Percentiles rank a stretch among this genome's conserved stretches.
Conservation (phyloP, 2,797 vertebrate genomes). For the Ispidina picta region DNA sequence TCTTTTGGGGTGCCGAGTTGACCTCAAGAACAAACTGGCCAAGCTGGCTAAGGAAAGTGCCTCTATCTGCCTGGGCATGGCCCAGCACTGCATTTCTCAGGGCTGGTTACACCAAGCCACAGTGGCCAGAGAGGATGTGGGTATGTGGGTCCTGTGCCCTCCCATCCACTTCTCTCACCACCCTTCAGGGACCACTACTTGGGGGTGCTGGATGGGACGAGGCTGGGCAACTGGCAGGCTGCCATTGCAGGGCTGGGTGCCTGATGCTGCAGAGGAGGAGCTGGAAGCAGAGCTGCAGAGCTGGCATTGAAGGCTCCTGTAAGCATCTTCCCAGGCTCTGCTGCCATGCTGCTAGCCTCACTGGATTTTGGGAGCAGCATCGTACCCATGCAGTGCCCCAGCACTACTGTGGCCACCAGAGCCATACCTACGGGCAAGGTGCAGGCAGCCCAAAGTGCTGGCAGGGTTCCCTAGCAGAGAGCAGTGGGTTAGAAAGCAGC, state of each 20-base stretch:
- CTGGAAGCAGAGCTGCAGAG: not conserved
- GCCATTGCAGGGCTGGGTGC: not conserved
- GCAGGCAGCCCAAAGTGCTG: not conserved
- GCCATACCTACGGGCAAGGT: accelerated
- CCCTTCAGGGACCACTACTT: accelerated
- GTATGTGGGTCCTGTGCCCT: accelerated
- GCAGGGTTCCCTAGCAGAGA: not conserved
- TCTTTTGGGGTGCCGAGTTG: not conserved
- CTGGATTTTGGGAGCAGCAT: not conserved
- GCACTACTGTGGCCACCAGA: accelerated
- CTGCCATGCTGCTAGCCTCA: not conserved
- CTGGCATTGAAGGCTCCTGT: not conserved
- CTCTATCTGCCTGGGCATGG: not conserved
- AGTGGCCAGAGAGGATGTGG: not conserved
- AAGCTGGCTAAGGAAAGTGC: not conserved
- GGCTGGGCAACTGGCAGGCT: not conserved
- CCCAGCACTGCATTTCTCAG: not conserved
- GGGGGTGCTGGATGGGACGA: not conserved
- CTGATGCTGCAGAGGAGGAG: not conserved
- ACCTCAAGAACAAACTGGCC: not conserved
- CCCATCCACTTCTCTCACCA: not conserved
- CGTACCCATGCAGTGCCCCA: accelerated
- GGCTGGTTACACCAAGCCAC: not conserved
- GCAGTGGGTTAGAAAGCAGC: not conserved
- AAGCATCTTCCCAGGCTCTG: not conserved